These are phyloP conservation scores for Lissocephala sabroskyi DNA, from an alignment of 2,888 invertebrate genomes.

Conservation along the genomic window DNA sequence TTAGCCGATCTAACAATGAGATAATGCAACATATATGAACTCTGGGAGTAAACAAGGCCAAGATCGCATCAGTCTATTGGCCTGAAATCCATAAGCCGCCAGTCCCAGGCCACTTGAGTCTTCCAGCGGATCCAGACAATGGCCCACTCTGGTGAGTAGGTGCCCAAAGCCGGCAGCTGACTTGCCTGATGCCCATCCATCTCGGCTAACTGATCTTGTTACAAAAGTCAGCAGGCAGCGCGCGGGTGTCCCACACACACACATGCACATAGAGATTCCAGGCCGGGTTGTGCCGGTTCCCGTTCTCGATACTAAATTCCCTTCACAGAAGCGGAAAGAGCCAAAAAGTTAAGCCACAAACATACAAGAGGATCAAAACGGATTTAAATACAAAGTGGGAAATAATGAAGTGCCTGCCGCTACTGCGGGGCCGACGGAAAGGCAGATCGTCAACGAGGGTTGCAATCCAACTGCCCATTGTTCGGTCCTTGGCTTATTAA, in stretches of 20 bases:
- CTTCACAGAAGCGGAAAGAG: slow-evolving; percentile 52
- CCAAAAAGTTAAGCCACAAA: slow-evolving; percentile 65
- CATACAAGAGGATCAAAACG: slow-evolving; percentile 66
- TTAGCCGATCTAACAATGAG: slow-evolving; percentile 55
- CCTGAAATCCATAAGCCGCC: slow-evolving; percentile 29
- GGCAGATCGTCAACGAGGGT: slow-evolving; percentile 21
- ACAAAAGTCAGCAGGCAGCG: slow-evolving; percentile 52
- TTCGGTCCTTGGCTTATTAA: slow-evolving; percentile 49
- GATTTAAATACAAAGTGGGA: slow-evolving; percentile 61
- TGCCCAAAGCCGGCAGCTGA: slow-evolving; percentile 37
- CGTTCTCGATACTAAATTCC: slow-evolving; percentile 7
- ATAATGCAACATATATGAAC: slow-evolving; percentile 60
- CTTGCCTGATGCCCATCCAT: slow-evolving; percentile 12
- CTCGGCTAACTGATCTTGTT: slow-evolving; percentile 40
- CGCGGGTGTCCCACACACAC: slow-evolving; percentile 46
- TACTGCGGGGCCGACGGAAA: slow-evolving; percentile 18
- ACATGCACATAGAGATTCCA: too few relatives aligned
- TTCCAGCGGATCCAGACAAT: neutral
- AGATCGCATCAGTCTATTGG: neutral
- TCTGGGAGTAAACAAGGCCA: slow-evolving; percentile 44
- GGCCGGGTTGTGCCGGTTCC: too few relatives aligned
- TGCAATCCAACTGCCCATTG: slow-evolving; percentile 31
- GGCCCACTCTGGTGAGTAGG: slow-evolving; percentile 22
- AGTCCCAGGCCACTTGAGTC: slow-evolving; percentile 31
- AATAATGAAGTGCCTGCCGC: slow-evolving; percentile 61